Evolutionary conservation across 2,888 invertebrate genomes (phyloP).

Genomic region (Drosophila subquinaria): DNA sequence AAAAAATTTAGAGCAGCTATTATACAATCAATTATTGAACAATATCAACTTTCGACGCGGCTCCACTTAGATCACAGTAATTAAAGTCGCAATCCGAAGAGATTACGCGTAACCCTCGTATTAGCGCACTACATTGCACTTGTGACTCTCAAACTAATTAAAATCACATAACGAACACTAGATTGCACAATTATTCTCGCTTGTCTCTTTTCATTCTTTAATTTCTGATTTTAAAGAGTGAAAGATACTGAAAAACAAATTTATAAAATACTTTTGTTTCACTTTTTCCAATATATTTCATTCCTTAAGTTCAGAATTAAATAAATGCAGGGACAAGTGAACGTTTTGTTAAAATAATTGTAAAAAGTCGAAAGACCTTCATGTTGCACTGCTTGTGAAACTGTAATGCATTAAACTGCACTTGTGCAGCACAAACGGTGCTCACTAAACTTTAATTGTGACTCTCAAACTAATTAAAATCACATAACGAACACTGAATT

Average conservation of each 20-base stretch:
- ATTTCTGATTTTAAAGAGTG: not conserved
- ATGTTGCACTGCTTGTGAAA: conserved; percentile 1
- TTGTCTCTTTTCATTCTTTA: not conserved
- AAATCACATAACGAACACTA: not conserved
- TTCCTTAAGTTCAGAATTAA: too few relatives aligned
- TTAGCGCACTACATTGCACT: not conserved
- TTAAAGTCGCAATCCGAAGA: conserved; percentile 7
- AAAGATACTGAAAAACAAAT: too few relatives aligned
- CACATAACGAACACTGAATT: not conserved
- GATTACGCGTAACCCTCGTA: conserved; percentile 2
- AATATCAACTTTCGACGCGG: conserved; percentile 2
- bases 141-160: not conserved
- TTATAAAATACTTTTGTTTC: not conserved
- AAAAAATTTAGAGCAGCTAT: conserved; percentile 11
- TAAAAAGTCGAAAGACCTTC: too few relatives aligned
- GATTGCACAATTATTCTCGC: not conserved
- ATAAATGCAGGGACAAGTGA: too few relatives aligned
- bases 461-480: not conserved
- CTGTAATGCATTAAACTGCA: not conserved
- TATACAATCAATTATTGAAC: conserved; percentile 12
- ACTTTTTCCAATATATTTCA: too few relatives aligned
- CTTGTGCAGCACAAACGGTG: not conserved
- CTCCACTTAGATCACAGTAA: conserved; percentile 29
- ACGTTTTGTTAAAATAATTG: too few relatives aligned
- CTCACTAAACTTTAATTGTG: too few relatives aligned